Percentiles rank a stretch among this genome's conserved stretches.
phyloP scores from a whole-genome alignment of 53 echinoderm and acorn worm species.

The Holothuria leucospilota region DNA sequence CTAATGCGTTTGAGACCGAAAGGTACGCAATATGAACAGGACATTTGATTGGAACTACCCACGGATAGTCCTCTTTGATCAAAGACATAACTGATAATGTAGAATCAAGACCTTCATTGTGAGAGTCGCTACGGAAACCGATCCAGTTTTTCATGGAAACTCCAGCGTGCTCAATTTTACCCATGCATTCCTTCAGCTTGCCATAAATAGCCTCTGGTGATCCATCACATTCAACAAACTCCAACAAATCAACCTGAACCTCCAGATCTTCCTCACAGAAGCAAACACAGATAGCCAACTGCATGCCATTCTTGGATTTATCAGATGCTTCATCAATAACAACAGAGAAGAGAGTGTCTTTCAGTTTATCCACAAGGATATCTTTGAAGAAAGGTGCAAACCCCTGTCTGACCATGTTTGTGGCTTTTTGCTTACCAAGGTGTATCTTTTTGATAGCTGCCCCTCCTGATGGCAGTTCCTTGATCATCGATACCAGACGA shows the following conservation, averaged over 20 bases:
- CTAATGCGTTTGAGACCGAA: not conserved
- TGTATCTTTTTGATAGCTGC: constrained; percentile 33
- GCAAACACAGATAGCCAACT: constrained; percentile 18
- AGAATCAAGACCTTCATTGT: not conserved
- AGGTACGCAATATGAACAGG: constrained; percentile 13
- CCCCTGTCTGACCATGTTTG: constrained; percentile 49
- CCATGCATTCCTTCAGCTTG: constrained; percentile 25
- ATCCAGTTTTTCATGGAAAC: constrained; percentile 42
- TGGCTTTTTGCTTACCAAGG: constrained; percentile 52
- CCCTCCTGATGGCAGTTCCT: constrained; percentile 32
- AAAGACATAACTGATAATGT: not conserved
- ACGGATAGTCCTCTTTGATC: constrained; percentile 28
- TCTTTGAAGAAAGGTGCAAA: constrained; percentile 41
- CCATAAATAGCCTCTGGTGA: not conserved
- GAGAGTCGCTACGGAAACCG: constrained; percentile 14
- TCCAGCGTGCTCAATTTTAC: constrained; percentile 19
- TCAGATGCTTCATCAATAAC: constrained; percentile 30
- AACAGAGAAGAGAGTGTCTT: constrained; percentile 7
- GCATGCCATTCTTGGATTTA: constrained; percentile 20
- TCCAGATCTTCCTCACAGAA: constrained; percentile 22
- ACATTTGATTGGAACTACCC: constrained; percentile 28
- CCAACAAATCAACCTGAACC: constrained; percentile 13
- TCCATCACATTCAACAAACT: constrained; percentile 24
- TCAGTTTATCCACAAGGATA: constrained; percentile 28
- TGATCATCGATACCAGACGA: constrained; percentile 45